Evolutionary conservation across 1,140 invertebrate genomes (phyloP), one percentile per base, ranked within the genome.

Genomic region (Drosophila sp.): DNA sequence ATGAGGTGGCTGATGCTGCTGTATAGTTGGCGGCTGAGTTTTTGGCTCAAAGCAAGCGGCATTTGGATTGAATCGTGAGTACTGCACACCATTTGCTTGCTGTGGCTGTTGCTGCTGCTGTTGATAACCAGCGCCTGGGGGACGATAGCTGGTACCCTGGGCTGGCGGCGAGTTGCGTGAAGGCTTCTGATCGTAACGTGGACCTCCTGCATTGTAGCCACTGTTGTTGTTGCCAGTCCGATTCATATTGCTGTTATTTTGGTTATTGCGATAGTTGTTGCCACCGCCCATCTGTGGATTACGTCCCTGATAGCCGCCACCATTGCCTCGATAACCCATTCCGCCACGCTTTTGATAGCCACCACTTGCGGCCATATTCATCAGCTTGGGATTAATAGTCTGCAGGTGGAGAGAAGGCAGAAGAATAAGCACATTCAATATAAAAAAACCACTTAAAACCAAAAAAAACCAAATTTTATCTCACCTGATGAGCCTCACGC

Each of bases 401-500:
- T 94, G 92, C 58, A 59, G 9, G 48, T 43, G 5, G 13, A 16
- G 25, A n/a, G 2, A 50, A 18, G 16, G 2, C 57, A 6, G 51
- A 16, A 25, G 3, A 36, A 36, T 32, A 59, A 70, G 7, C 9
- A 9, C 46, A 13, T 54, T 7, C 6, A 2, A 32, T 7, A 38
- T 0, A 5, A 9, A 11, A 16, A 48, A 56, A 64, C 13, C 7
- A 7, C 9, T 13, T 9, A n/a, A n/a, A n/a, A n/a, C n/a, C n/a
- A n/a, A n/a, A n/a, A n/a, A n/a, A n/a, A n/a, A n/a, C n/a, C n/a
- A n/a, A n/a, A n/a, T n/a, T n/a, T n/a, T n/a, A n/a, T 0, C 80
- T 86, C 46, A 97, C 96, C 94, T 99, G 98, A 91, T 99, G 99
- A 2, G 98, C 98, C 93, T 99, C 98, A 86, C 96, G 95, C 48